Conservation (phyloP, 1,140 invertebrate genomes). For the Bombus vancouverensis region DNA sequence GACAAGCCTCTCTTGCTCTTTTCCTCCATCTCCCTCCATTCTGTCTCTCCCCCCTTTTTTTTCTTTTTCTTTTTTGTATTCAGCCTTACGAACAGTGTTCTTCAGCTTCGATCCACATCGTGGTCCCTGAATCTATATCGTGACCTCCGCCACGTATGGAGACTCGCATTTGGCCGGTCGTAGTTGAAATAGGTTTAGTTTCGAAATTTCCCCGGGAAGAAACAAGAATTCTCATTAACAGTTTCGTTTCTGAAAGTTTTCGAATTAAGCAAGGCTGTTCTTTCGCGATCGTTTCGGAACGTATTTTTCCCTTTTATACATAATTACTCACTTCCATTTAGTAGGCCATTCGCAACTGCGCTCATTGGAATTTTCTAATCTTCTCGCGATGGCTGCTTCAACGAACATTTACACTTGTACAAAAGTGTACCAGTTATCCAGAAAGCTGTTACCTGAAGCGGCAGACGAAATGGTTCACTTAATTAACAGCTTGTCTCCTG, state of each 20-base stretch:
- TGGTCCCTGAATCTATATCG: slow-evolving; percentile 14
- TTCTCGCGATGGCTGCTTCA: not conserved
- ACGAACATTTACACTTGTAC: slow-evolving; percentile 32
- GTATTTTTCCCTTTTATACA: not conserved
- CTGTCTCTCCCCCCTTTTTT: not conserved
- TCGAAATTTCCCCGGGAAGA: not conserved
- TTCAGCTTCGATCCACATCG: not conserved
- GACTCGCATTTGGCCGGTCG: not conserved
- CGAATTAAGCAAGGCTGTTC: not conserved
- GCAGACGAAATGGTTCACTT: slow-evolving; percentile 41
- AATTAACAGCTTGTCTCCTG: slow-evolving; percentile 57
- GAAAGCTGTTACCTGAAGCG: slow-evolving; percentile 41
- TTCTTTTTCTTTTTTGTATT: not conserved
- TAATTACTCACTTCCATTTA: slow-evolving; percentile 29
- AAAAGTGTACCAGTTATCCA: slow-evolving; percentile 43
- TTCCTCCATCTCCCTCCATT: not conserved
- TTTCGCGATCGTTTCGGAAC: not conserved
- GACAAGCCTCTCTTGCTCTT: slow-evolving; percentile 53
- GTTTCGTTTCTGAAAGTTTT: not conserved
- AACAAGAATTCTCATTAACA: not conserved
- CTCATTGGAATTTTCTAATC: slow-evolving; percentile 51
- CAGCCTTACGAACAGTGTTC: not conserved
- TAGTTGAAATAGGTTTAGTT: not conserved
- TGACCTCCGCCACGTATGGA: not conserved
- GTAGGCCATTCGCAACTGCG: slow-evolving; percentile 8